Base-by-base conservation (phyloP, 2,888 invertebrate species). In the Fragum fragum region DNA sequence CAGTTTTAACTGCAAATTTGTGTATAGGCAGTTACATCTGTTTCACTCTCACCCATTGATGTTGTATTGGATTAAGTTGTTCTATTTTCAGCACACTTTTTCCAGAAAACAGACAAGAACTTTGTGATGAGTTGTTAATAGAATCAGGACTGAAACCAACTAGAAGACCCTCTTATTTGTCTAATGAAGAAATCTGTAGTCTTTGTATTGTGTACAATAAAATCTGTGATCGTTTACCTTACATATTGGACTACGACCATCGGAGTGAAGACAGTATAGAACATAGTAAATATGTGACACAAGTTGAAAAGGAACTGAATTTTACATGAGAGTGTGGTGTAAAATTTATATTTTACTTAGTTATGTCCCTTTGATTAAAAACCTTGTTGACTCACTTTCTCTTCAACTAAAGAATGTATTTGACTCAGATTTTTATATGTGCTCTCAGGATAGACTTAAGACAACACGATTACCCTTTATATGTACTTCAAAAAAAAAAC, bases 141-240 rank as follows among this genome's bases (percentile, higher is more conserved):
- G 93, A 96, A 77, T 96, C 98, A 0, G 97, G 97, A 73, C 95
- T 98, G 0, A 96, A 97, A 90, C 96, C 96, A 0, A 95, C 96
- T 0, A 95, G 96, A 0, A 95, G 97, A 91, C 96, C 98, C 0
- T 97, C 96, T 91, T 96, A 97, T 93, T 95, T 99, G 70, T 96
- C 96, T 0, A 96, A 97, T 75, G 96, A 96, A 75, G 98, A 99
- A 92, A 97, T 97, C 93, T 95, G 96, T 11, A 96, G 97, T 89
- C 93, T 99, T 75, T 97, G 97, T 89, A 95, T 96, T 88, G 97
- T 96, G 1, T 99, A 98, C 93, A 96, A 96, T 88, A 95, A 96
- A 85, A 96, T 97, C 52, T 96, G 97, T 83, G 88, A 94, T 29
- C 84, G 90, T 42, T 87, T 94, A 55, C 93, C 94, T 7, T 91